Conservation (phyloP, 2,113 vertebrate genomes). For the Erythrolamprus reginae region DNA sequence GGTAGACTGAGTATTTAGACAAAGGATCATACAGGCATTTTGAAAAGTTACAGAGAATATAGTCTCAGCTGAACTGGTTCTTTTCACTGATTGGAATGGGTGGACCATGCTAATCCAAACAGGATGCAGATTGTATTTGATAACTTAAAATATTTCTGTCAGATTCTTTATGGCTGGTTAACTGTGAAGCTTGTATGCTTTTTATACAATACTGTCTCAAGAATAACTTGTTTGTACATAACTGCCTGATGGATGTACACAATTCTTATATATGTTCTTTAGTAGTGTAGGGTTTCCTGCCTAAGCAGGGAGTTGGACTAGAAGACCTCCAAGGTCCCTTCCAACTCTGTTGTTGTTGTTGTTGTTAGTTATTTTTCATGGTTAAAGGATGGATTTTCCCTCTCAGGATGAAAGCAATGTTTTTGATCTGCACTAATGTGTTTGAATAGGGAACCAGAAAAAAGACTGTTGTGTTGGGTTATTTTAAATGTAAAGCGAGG, state of each 20-base stretch:
- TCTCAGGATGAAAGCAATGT: not conserved
- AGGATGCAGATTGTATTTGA: not conserved
- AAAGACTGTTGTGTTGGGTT: not conserved
- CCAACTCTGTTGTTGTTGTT: no score
- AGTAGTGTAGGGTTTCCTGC: no score
- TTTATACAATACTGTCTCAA: not conserved
- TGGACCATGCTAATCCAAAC: not conserved
- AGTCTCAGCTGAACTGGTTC: not conserved
- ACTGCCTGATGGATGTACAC: not conserved
- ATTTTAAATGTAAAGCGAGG: not conserved
- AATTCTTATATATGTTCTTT: not conserved
- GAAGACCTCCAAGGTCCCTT: no score
- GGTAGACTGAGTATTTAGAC: not conserved
- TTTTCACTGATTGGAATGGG: not conserved
- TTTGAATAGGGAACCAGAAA: not conserved
- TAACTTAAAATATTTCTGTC: not conserved
- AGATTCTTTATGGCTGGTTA: not conserved
- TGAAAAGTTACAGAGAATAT: not conserved
- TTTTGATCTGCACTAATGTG: not conserved
- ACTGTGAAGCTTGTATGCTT: not conserved
- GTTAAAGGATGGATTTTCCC: not conserved
- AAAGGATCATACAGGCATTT: not conserved
- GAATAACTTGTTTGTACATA: not conserved
- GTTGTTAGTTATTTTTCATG: not conserved
- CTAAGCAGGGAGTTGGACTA: no score